Evolutionary conservation across 2,888 invertebrate genomes (phyloP), one percentile per base, ranked within the genome.

Genomic region (Sarcophaga caerulescens): DNA sequence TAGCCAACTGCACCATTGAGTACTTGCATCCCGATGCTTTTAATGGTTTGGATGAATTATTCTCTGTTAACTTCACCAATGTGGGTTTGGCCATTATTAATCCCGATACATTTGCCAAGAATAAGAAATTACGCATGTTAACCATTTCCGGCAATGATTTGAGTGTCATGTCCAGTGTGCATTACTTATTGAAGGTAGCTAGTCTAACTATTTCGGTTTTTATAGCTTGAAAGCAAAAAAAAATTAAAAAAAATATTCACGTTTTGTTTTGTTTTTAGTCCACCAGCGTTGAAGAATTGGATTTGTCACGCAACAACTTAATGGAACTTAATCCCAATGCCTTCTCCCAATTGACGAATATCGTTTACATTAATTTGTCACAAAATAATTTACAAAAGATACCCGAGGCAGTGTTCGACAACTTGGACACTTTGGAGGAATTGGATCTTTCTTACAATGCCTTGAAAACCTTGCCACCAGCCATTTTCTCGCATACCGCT

Each of bases 391-490:
- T 97, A 71, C 94, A 94, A 73, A 94, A 94, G 71, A 89, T 93
- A 10, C 93, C 93, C 19, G 90, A 90, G 35, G 89, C 89, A 10
- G 87, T 93, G 5, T 96, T 97, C 92, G 94, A 95, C 83, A 94
- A 94, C 25, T 93, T 96, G 35, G 93, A 95, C 14, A 94, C 95
- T 70, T 94, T 97, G 78, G 95, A 96, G 90, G 96, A 96, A 90
- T 92, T 97, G 45, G 96, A 96, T 90, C 93, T 97, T 11, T 96
- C 96, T 21, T 94, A 95, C 88, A 97, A 97, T 90, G 93, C 94
- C 8, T 94, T 97, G 47, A 94, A 94, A 87, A 94, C 94, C 4
- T 92, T 97, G 71, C 95, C 96, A 0, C 92, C 94, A 11, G 94
- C 95, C 14, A 93, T 96, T 59, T 96, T 97, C 91, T 94, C 95